These are phyloP conservation scores for Halisarca cf. caerulea DNA, from an alignment of 37 sponge, comb jelly and placozoan genomes.

Conservation along the genomic window DNA sequence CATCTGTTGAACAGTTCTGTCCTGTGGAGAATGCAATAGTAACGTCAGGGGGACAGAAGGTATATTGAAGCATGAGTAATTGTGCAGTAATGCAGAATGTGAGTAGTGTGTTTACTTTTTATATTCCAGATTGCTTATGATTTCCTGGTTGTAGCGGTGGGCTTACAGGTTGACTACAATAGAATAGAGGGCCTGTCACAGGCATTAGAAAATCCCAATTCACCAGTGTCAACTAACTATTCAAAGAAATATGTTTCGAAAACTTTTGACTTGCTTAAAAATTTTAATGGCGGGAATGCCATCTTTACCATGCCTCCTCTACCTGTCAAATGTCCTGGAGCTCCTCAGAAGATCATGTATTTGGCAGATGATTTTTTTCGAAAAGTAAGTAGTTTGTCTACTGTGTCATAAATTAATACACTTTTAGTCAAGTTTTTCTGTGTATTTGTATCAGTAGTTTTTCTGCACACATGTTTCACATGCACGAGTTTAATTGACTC, in stretches of 20 bases:
- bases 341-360: slow-evolving; percentile 97
- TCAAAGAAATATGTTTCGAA: slow-evolving; percentile 49
- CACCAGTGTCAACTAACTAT: slow-evolving; percentile 59
- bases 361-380: slow-evolving; percentile 85
- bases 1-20: slow-evolving; percentile 54
- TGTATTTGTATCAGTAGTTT: no score
- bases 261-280: slow-evolving; percentile 60
- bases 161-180: slow-evolving; percentile 68
- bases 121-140: slow-evolving; percentile 66
- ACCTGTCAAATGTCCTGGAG: slow-evolving; percentile 94
- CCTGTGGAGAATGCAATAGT: slow-evolving; percentile 66
- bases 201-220: slow-evolving; percentile 58
- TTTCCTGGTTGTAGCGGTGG: slow-evolving; percentile 81
- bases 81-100: background rate
- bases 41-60: slow-evolving; percentile 46
- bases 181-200: slow-evolving; percentile 68
- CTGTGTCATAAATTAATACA: background rate
- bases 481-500: no score
- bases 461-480: no score
- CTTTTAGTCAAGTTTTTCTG: no score
- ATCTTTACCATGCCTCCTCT: slow-evolving; percentile 85
- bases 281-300: slow-evolving; percentile 77
- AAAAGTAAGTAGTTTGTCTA: slow-evolving; percentile 46
- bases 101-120: background rate
- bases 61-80: background rate